Base-by-base conservation (phyloP, 2,113 vertebrate species). In the Taurulus bubalis region DNA sequence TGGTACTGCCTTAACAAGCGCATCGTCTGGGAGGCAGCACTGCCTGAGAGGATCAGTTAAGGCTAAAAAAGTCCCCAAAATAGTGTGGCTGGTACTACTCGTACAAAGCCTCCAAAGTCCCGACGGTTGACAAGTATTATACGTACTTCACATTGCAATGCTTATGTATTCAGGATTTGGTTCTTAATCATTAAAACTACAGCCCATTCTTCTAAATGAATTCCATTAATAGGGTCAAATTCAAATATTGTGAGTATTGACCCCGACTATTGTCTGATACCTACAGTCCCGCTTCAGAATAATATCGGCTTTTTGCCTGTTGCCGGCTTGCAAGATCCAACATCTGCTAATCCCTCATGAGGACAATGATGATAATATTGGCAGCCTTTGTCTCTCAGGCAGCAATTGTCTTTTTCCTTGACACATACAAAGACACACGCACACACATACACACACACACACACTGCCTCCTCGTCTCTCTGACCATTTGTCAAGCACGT, bases 401-500 rank as follows among this genome's bases (percentile, higher is more conserved):
- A 40, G 72, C 55, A 26, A 72, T 64, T 45, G 69, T 47, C 38
- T n/a, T 47, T 47, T 47, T 47, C 59, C 8, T 55, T 42, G 22
- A 74, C 26, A 60, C 18, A 49, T 16, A 47, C 42, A 53, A 14
- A 55, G 10, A 49, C 28, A 36, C 40, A 68, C 74, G 59, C 18
- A 59, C 51, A 58, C 56, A 58, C 12, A 70, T 28, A 56, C 77
- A 70, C 14, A 68, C 36, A 51, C 11, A 45, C 60, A 85, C 72
- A 62, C 58, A 38, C 59, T n/a, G 24, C 60, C 26, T 56, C 76
- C 70, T 63, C 36, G 28, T 12, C 47, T 28, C 56, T 71, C 40
- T 74, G 73, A 55, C 60, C 56, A 45, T 75, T 81, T 79, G 66
- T 71, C 74, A 36, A 78, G 26, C 28, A n/a, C 45, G 74, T 86